Evolutionary conservation across 2,888 invertebrate genomes (phyloP), one percentile per base, ranked within the genome.

Genomic region (Brassicogethes aeneus): DNA sequence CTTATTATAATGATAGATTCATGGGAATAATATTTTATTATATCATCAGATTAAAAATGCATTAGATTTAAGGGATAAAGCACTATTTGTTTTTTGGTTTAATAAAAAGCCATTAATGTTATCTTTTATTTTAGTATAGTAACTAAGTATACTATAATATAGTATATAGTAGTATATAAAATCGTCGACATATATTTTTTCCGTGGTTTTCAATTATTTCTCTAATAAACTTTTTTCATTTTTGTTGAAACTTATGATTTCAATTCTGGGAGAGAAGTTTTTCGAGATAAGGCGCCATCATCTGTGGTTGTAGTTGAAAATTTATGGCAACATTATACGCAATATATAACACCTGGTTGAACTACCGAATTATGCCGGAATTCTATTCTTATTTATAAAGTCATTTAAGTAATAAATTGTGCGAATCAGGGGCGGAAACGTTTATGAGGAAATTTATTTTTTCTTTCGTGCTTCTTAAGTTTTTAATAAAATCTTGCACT

Each of bases 301-400:
- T 23, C 23, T 23, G 10, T 10, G 5, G 23, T 10, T 23, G 5
- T 10, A 23, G 23, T 23, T 23, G n/a, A 39, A 45, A 53, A 55
- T 55, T 55, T 54, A 55, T 55, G 49, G 41, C 42, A 42, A 42
- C 48, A 40, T 45, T 45, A 45, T 50, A 43, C 50, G 46, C 46
- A 44, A 48, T 52, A 48, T 52, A 52, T 50, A 50, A 50, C 55
- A 54, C 53, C 55, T 55, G 55, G 47, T 52, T 50, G 49, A 48
- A 52, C 53, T 53, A 53, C 55, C 46, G 47, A 54, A 54, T 55
- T 55, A 55, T 52, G 45, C 52, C 41, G 38, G 40, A 36, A 37
- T 34, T 30, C 34, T 36, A 23, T 40, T 42, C 47, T 50, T 46
- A 50, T 47, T 48, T 44, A 40, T 23, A 23, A 23, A 23, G 23